Base-by-base conservation (phyloP, 2,888 invertebrate genomes). In the Pogonocherus hispidulus region DNA sequence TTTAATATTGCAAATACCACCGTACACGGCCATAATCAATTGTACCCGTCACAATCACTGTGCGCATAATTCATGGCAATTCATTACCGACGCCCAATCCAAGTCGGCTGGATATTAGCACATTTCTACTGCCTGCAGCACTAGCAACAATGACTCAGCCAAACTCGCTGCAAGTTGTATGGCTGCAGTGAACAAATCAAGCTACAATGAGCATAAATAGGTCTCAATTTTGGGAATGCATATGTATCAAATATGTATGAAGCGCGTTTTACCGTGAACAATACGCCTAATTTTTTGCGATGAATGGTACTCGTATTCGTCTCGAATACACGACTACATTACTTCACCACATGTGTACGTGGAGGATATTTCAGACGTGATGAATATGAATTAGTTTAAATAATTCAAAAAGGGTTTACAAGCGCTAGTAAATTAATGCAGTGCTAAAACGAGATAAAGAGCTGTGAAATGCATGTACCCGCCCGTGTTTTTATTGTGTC, bases 11-110 rank as follows among this genome's bases (percentile, higher is more conserved):
- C 62, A 62, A 62, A 62, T 62, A 37, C 62, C 62, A 37, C 35
- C 56, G 51, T 51, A 51, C 57, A 66, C 47, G 44, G 63, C 23
- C 70, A 67, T 66, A 66, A 66, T 69, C 76, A 76, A 79, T 79
- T 73, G 72, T 72, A 70, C 75, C n/a, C 71, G 71, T 75, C 73
- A 76, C 73, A 80, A 77, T 76, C 80, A 78, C 70, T 66, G 73
- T 66, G 67, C 68, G 72, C 74, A 78, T 79, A 79, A 73, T 72
- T 77, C 71, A 76, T 56, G 67, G 67, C 73, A 80, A 80, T 81
- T 74, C 75, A 79, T 78, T 75, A 75, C 66, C 69, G 60, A 70
- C 67, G 67, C 70, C 72, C 70, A 49, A 69, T 70, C 68, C 71
- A 72, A 70, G 69, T 69, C 70, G 71, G 41, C 8, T 41, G 52